Base-by-base conservation (phyloP, 2,888 invertebrate genomes). In the Teinopalpus imperialis region DNA sequence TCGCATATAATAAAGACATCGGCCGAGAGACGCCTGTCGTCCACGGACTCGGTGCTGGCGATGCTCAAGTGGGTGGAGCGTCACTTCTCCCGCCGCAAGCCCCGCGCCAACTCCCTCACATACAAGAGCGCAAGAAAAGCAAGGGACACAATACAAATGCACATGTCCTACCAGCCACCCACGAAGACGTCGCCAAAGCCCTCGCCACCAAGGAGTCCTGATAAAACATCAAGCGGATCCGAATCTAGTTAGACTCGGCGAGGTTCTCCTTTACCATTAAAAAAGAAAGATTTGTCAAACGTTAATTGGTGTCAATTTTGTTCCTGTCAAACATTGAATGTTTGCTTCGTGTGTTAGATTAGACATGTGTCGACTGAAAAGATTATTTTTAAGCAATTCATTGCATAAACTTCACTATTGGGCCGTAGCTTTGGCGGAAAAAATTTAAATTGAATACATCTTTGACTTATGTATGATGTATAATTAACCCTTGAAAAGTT, bases 31-130 rank as follows among this genome's bases (percentile, higher is more conserved):
- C 94, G 97, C 48, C 86, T 97, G 31, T 96, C 97, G 0, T 95
- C 95, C 21, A 95, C 97, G 0, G 97, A 97, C 78, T 95, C 96
- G 0, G 97, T 97, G 0, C 90, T 97, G 41, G 95, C 96, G 0
- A 93, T 97, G 93, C 89, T 97, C 37, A 95, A 95, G 67, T 97
- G 97, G 97, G 94, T 97, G 1, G 96, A 97, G 64, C 88, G 96
- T 8, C 96, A 96, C 71, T 91, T 96, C 69, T 93, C 93, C 56
- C 90, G 93, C 24, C 92, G 95, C 63, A 95, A 94, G 73, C 95
- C 95, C 0, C 81, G 93, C 14, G 91, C 93, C 39, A 93, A 93
- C 70, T 93, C 93, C 0, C 73, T 93, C 20, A 92, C 92, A 0
- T 92, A 91, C 69, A 90, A 81, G 54, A 81, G 81, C 49, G 90